Evolutionary conservation across 2,113 vertebrate species (phyloP), one percentile per base, ranked within the genome.

Genomic region (Nothobranchius kuhntae): DNA sequence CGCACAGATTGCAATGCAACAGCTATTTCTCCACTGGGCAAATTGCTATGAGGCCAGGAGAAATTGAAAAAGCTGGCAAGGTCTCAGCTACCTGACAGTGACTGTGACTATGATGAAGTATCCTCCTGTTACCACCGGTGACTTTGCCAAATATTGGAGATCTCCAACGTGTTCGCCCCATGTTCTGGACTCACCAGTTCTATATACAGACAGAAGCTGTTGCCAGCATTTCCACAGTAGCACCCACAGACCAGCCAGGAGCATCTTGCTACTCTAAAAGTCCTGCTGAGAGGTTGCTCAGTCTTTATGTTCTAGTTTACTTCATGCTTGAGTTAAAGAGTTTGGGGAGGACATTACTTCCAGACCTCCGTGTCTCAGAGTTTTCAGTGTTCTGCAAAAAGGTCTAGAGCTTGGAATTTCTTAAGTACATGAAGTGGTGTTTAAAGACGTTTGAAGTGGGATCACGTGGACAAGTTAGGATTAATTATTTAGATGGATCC

Each of bases 41-140:
- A 88, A 91, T 89, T 90, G 85, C 84, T 85, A 61, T 54, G 77
- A 82, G 80, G 73, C 86, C 57, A 47, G 76, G 71, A 90, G 86
- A 91, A 90, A 91, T 90, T 89, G 86, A 90, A 91, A 91, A 90
- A 78, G 74, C 81, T 91, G 90, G 90, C 90, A 80, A 79, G 69
- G 80, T 85, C 82, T 87, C 80, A 73, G 83, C 65, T 85, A 89
- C 77, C 90, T 90, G 90, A 89, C 90, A 91, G 83, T 87, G 84
- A 85, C 87, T 80, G 80, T 88, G 90, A 89, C 85, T 86, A 89
- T 89, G 90, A 90, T 89, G 84, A 89, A 90, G 86, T 87, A 85
- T 91, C 82, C 84, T 87, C 89, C 87, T 86, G 82, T 89, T 89
- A 89, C 87, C 75, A 65, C 78, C 64, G 81, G 79, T 83, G 84